Base-by-base conservation (phyloP, 2,113 vertebrate species). In the Onychorhynchus coronatus region DNA sequence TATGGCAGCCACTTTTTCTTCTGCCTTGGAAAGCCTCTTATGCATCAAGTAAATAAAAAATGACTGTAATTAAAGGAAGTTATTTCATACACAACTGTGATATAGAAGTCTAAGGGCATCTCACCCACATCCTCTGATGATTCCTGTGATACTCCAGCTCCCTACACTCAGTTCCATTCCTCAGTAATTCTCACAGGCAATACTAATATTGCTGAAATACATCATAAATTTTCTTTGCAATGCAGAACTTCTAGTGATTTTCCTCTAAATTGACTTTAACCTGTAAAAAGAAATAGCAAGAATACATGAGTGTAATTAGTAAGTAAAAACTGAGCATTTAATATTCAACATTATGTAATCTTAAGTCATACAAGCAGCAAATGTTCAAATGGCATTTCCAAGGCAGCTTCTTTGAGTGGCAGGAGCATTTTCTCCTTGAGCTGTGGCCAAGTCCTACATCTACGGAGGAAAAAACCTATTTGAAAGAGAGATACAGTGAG, bases 51-150 rank as follows among this genome's bases (percentile, higher is more conserved):
- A 44, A 88, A 58, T 76, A 22, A 71, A 68, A 12, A 81, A 73
- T 62, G 27, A 18, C 20, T 7, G 5, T 56, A 65, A 52, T 15
- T 82, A 79, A 58, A 49, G 63, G 31, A 46, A 83, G 3, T 11
- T 70, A 12, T 79, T 91, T 91, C 31, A n/a, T 39, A 56, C 33
- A 35, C 12, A 37, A 24, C 33, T 42, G n/a, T 35, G 41, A 21
- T 53, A 14, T 1, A 18, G 47, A 79, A 68, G 6, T 78, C 31
- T 81, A 41, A 49, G 63, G 35, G 24, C 61, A 28, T 53, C 61
- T 88, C 3, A 4, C 28, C 22, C 19, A 58, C 0, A 0, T 35
- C 8, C 12, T 81, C 11, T 0, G 0, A 28, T 56, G 21, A 22
- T 66, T 63, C 73, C 31, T 74, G 55, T 66, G 68, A 7, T 52